phyloP scores from a whole-genome alignment of 2,888 invertebrate genomes.

The Psylliodes chrysocephalus region DNA sequence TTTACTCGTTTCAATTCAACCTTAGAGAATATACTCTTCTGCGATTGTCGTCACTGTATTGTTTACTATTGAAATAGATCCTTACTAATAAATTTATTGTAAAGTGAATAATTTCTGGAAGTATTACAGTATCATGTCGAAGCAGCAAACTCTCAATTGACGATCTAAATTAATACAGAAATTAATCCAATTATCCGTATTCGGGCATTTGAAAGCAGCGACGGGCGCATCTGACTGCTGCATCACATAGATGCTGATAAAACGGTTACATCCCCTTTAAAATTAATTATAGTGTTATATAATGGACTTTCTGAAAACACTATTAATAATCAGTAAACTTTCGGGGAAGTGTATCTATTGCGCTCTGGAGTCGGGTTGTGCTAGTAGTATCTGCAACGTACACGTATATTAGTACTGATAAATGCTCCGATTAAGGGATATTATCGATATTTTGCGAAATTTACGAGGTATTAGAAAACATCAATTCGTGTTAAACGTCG shows the following conservation, averaged over 20 bases:
- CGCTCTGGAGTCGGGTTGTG: background rate
- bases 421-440: constrained; percentile 11
- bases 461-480: constrained; percentile 20
- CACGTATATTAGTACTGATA: constrained; percentile 17
- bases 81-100: too few species aligned
- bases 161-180: constrained; percentile 12
- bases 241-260: constrained; percentile 5
- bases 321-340: constrained; percentile 28
- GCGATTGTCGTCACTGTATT: too few species aligned
- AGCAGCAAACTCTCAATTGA: background rate
- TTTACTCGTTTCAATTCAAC: too few species aligned
- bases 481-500: too few species aligned
- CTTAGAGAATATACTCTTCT: too few species aligned
- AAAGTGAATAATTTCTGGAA: too few species aligned
- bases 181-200: constrained; percentile 21
- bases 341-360: constrained; percentile 17
- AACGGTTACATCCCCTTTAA: constrained; percentile 24
- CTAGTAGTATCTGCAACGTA: constrained; percentile 17
- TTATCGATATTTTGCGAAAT: constrained; percentile 10
- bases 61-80: too few species aligned
- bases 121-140: too few species aligned
- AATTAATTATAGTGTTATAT: constrained; percentile 28
- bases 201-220: constrained; percentile 13
- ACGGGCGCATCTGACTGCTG: constrained; percentile 6
- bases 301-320: constrained; percentile 28